These are phyloP conservation scores for Diadema setosum DNA, from an alignment of 35 echinoderm and acorn worm genomes.

Conservation along the genomic window DNA sequence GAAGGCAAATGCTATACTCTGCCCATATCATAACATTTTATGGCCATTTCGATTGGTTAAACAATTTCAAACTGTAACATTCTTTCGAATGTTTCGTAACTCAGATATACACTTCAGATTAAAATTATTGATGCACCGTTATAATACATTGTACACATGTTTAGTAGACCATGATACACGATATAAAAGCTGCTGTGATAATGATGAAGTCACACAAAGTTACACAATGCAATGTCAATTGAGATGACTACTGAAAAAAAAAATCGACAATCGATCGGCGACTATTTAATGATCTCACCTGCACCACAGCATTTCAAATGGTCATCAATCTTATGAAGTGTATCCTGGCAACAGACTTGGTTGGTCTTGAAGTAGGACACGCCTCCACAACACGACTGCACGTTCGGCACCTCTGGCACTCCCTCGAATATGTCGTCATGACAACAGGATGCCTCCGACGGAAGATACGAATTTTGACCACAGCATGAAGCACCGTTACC, in stretches of 20 bases:
- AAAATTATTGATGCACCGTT: too few relatives aligned
- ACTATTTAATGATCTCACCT: background rate
- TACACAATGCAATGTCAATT: too few relatives aligned
- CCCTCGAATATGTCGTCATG: background rate
- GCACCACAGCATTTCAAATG: background rate
- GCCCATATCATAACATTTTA: background rate
- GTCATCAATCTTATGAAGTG: background rate
- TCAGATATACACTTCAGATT: too few relatives aligned
- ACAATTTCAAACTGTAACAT: background rate
- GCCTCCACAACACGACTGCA: slow-evolving; percentile 28
- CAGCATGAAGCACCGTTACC: slow-evolving; percentile 3
- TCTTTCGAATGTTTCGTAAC: too few relatives aligned
- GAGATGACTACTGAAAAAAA: too few relatives aligned
- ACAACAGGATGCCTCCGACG: slow-evolving; percentile 19
- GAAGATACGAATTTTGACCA: background rate
- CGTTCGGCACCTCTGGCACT: slow-evolving; percentile 4
- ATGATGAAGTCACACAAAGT: too few relatives aligned
- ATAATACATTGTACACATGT: too few relatives aligned
- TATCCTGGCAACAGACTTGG: slow-evolving; percentile 7
- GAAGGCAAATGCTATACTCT: background rate
- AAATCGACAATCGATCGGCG: background rate
- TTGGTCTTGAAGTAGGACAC: slow-evolving; percentile 22
- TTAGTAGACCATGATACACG: too few relatives aligned
- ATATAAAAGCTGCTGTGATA: too few relatives aligned
- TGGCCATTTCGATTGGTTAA: background rate